Percentiles rank a stretch among this genome's conserved stretches.
Conservation (phyloP, 1,140 invertebrate genomes). For the Meloidogyne exigua region DNA sequence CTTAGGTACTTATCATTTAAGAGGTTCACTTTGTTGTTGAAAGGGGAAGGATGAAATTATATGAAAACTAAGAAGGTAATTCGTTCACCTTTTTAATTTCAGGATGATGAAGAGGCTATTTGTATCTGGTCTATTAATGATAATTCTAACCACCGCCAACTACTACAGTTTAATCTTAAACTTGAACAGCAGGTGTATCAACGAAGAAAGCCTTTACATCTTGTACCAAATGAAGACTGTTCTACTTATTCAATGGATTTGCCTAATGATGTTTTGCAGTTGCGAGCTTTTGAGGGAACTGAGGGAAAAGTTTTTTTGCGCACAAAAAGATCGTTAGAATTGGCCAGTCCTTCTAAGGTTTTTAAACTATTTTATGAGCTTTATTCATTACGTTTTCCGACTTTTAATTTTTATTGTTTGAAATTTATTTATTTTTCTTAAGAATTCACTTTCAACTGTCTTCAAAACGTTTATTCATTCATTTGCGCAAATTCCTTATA, state of each 20-base stretch:
- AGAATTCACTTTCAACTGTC: conserved; percentile 8
- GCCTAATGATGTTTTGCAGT: conserved; percentile 5
- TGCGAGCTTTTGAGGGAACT: background rate
- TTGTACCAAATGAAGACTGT: background rate
- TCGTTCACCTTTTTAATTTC: background rate
- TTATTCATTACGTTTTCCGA: too few species aligned
- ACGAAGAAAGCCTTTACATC: background rate
- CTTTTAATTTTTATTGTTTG: too few species aligned
- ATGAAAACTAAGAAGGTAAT: too few species aligned
- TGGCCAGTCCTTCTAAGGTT: conserved; percentile 14
- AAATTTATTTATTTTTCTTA: background rate
- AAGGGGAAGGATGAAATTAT: too few species aligned
- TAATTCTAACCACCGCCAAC: conserved; percentile 11
- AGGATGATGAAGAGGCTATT: conserved; percentile 7
- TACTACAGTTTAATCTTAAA: conserved; percentile 12
- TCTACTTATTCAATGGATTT: background rate
- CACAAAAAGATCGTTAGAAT: conserved; percentile 6
- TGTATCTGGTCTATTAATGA: conserved; percentile 21
- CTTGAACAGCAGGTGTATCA: conserved; percentile 61
- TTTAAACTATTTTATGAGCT: background rate
- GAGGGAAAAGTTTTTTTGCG: conserved; percentile 16
- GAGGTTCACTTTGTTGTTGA: too few species aligned
- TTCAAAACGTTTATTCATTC: conserved; percentile 13
- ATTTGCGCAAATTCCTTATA: conserved; percentile 28
- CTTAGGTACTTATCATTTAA: too few species aligned